phyloP scores from a whole-genome alignment of 2,113 vertebrate genomes.

The Ictalurus punctatus region DNA sequence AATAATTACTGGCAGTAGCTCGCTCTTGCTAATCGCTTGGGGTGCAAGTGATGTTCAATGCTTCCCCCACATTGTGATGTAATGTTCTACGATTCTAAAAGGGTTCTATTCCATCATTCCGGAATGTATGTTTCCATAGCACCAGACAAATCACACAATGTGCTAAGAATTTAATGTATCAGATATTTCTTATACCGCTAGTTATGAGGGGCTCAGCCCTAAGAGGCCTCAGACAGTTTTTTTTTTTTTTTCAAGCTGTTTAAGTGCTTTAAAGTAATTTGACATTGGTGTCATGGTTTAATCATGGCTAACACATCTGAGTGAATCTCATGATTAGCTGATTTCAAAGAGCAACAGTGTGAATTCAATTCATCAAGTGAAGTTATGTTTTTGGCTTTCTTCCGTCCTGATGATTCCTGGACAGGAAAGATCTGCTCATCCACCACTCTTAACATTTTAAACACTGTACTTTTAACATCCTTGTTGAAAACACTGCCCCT shows the following conservation, averaged over 20 bases:
- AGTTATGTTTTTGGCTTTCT: neutral
- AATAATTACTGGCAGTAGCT: too few species aligned
- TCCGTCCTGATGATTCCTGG: fast-evolving
- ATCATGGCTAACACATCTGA: neutral
- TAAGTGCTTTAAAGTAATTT: neutral
- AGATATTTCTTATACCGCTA: too few species aligned
- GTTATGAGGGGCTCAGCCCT: neutral
- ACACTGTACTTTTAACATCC: neutral
- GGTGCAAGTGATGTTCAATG: too few species aligned
- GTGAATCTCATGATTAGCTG: neutral
- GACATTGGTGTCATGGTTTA: neutral
- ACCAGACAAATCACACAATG: too few species aligned
- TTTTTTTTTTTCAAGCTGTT: too few species aligned
- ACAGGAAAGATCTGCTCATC: neutral
- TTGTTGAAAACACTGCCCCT: neutral
- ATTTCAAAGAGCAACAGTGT: neutral
- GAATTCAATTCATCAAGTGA: neutral
- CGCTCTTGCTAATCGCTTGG: too few species aligned
- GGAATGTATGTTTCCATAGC: too few species aligned
- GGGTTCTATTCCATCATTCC: too few species aligned
- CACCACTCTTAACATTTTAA: neutral
- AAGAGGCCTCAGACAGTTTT: too few species aligned
- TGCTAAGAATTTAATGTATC: too few species aligned
- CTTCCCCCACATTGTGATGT: too few species aligned
- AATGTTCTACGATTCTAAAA: too few species aligned